Base-by-base conservation (phyloP, 2,888 invertebrate genomes). In the Euproctis similis region DNA sequence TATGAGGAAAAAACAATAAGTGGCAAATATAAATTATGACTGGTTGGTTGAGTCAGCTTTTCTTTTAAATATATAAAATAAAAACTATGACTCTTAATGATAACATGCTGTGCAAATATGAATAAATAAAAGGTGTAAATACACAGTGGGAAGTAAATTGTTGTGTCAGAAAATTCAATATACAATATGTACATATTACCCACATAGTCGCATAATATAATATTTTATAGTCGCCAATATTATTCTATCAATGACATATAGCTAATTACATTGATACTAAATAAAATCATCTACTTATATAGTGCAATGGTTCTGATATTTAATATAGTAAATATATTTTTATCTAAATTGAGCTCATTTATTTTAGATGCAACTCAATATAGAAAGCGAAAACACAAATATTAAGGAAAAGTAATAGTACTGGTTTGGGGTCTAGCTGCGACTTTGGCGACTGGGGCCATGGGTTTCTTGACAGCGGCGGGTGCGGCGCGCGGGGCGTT, bases 381-480 rank as follows among this genome's bases (percentile, higher is more conserved):
- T 22, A 32, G 3, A 39, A 50, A 54, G 40, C 42, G 18, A 41
- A 35, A 33, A 32, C 36, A 45, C 31, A 42, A 57, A 51, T 49
- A 51, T 59, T 52, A 64, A 60, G 56, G 61, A 67, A 74, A 69
- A 31, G 64, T 59, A 67, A 65, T 66, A 76, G 76, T 82, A 85
- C 81, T 86, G 85, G 80, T 86, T 87, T 87, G 87, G 82, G 88
- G 85, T 86, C 88, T 87, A 70, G 87, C 86, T 56, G 87, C 78
- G 53, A 88, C 86, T 80, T 87, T 88, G 58, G 86, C 71, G 59
- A 87, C 64, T 36, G 81, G 77, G 60, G 77, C 85, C 66, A 50
- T 68, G 49, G 73, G 81, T 69, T 73, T 85, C 74, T 62, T 66
- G 41, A 61, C 54, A 23, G 60, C 39, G 59, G 71, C 60, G 67